Conservation (phyloP, 2,797 vertebrate species). For the Cyclopterus lumpus region DNA sequence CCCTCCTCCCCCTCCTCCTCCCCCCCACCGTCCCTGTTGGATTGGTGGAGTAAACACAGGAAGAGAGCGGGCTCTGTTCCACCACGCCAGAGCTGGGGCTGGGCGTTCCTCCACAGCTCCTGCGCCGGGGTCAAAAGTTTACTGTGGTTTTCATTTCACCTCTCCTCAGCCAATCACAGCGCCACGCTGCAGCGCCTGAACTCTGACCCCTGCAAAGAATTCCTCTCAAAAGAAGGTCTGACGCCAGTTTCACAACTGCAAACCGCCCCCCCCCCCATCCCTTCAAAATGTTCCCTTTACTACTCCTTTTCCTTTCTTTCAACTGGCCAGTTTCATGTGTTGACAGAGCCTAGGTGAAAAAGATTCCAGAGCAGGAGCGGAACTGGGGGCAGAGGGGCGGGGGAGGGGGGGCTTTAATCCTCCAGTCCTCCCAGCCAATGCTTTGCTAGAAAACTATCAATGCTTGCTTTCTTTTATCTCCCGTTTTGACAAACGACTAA, state of each 20-base stretch:
- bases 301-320: slow-evolving; percentile 74
- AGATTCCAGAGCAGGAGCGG: slow-evolving; percentile 52
- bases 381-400: neutral
- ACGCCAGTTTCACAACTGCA: slow-evolving; percentile 76
- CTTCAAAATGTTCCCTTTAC: slow-evolving; percentile 48
- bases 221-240: slow-evolving; percentile 81
- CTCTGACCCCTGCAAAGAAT: slow-evolving; percentile 88
- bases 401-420: neutral
- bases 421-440: neutral
- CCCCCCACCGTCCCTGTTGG: slow-evolving; percentile 70
- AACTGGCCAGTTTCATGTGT: slow-evolving; percentile 68
- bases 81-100: slow-evolving; percentile 88
- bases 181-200: slow-evolving; percentile 81
- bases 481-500: neutral
- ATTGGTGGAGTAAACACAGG: slow-evolving; percentile 89
- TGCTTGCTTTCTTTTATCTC: slow-evolving; percentile 1
- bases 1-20: slow-evolving; percentile 38
- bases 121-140: slow-evolving; percentile 97
- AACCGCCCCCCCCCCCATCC: slow-evolving; percentile 23
- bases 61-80: slow-evolving; percentile 87
- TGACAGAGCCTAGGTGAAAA: slow-evolving; percentile 69
- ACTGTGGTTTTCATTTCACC: slow-evolving; percentile 99
- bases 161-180: slow-evolving; percentile 93
- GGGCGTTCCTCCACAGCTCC: slow-evolving; percentile 93
- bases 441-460: slow-evolving; percentile 6